A percentile compares a stretch with the other conserved stretches of the same genome.
These are phyloP conservation scores for Tachysurus vachellii DNA, from an alignment of 2,113 vertebrate species.

Conservation along the genomic window DNA sequence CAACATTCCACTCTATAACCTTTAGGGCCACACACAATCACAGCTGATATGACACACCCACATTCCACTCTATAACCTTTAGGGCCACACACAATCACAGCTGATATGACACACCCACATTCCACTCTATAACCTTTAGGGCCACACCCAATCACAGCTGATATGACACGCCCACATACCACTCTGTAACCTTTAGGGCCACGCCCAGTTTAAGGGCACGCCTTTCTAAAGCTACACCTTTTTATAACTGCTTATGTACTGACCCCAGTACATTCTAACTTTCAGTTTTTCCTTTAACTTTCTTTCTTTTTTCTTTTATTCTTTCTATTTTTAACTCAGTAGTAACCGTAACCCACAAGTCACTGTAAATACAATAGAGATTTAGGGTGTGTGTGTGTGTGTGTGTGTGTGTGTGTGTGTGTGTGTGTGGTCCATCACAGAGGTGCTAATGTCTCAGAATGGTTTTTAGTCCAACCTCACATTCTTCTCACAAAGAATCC, in stretches of 20 bases:
- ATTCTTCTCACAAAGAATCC: constrained; percentile 16
- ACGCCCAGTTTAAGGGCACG: neutral
- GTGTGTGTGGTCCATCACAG: neutral
- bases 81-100: neutral
- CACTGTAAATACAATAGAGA: neutral
- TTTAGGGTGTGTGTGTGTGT: neutral
- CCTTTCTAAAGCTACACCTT: neutral
- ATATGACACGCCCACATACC: neutral
- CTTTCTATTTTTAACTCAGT: too few relatives aligned
- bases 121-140: neutral
- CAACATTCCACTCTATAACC: neutral
- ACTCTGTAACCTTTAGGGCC: neutral
- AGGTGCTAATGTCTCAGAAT: constrained; percentile 27
- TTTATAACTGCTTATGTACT: neutral
- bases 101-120: neutral
- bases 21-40: neutral
- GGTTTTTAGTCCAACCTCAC: constrained; percentile 7
- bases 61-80: neutral
- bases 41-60: neutral
- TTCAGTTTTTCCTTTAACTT: too few relatives aligned
- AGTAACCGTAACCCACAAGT: neutral
- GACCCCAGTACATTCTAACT: too few relatives aligned
- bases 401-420: constrained; percentile 21
- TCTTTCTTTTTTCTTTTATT: too few relatives aligned
- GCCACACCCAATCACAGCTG: neutral